These are phyloP conservation scores for Rhodophaea formosa DNA, from an alignment of 2,888 invertebrate genomes.

Conservation along the genomic window DNA sequence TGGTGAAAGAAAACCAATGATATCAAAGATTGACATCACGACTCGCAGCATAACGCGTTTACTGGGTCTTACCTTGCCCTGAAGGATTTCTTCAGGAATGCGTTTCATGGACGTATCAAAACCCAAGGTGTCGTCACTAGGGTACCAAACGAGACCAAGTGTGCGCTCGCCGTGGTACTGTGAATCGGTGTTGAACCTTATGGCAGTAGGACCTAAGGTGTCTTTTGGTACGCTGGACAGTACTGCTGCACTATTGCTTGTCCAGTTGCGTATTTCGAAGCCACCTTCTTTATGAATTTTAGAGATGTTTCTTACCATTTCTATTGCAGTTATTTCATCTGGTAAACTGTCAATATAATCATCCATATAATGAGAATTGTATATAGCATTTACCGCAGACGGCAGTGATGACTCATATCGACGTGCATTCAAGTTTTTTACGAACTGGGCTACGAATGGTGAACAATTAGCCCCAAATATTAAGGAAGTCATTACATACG, in stretches of 20 bases:
- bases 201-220: not conserved
- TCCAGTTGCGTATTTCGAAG: constrained; percentile 11
- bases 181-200: not conserved
- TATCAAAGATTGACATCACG: constrained; percentile 16
- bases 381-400: not conserved
- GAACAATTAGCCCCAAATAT: too few relatives aligned
- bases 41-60: not conserved
- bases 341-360: not conserved
- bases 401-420: not conserved
- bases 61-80: constrained; percentile 2
- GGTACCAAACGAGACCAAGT: constrained; percentile 17
- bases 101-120: constrained; percentile 14
- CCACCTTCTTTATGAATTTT: constrained; percentile 19
- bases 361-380: not conserved
- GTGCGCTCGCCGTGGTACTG: not conserved
- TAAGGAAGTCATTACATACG: not conserved
- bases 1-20: constrained; percentile 7
- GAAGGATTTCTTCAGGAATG: not conserved
- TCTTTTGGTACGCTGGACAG: not conserved
- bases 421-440: not conserved
- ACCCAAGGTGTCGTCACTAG: not conserved
- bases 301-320: constrained; percentile 12
- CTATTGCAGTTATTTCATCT: not conserved
- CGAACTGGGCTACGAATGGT: not conserved
- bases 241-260: not conserved